phyloP scores from a whole-genome alignment of 2,797 vertebrate species.

The Lophotriccus pileatus region DNA sequence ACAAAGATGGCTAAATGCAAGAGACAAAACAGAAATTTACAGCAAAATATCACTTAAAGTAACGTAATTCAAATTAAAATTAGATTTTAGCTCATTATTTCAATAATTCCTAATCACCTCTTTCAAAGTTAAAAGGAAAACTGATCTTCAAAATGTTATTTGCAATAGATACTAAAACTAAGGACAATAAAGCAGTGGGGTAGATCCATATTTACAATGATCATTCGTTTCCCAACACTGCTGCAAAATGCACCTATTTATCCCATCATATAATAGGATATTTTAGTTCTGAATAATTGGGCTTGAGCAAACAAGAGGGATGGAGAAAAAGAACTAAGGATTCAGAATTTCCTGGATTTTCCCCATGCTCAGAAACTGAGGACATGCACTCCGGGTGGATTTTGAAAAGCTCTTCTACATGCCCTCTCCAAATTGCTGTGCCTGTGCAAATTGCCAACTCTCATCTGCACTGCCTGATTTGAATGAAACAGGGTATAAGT shows the following conservation, averaged over 20 bases:
- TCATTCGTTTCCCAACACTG: neutral
- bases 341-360: neutral
- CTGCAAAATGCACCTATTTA: neutral
- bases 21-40: neutral
- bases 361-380: neutral
- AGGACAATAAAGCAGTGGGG: neutral
- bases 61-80: neutral
- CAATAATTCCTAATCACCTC: neutral
- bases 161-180: neutral
- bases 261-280: neutral
- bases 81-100: neutral
- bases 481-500: neutral
- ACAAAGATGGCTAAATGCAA: neutral
- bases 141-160: neutral
- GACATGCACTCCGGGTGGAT: neutral
- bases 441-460: conserved; percentile 11
- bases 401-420: neutral
- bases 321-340: neutral
- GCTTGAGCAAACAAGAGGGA: neutral
- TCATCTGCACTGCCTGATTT: neutral
- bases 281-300: neutral
- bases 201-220: neutral
- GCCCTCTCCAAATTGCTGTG: neutral
- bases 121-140: neutral
- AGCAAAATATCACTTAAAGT: neutral